Conservation (phyloP, 2,113 vertebrate genomes). For the Hassar affinis region DNA sequence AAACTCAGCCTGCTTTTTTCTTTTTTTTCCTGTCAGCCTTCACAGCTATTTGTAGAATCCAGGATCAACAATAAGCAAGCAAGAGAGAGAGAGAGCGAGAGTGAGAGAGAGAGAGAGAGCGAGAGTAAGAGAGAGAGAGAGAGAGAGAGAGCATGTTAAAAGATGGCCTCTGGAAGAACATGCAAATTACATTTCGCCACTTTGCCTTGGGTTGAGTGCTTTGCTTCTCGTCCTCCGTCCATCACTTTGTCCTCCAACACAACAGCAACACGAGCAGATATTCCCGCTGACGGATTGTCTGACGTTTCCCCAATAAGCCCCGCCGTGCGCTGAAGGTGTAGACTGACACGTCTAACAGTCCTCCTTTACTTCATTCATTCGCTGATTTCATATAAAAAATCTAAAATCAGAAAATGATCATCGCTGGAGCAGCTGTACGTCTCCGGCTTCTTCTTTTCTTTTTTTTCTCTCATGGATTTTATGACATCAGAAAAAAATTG, state of each 20-base stretch:
- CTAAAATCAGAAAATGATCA: too few relatives aligned
- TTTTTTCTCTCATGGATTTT: too few relatives aligned
- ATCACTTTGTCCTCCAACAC: not conserved
- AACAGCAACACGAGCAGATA: not conserved
- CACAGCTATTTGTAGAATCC: constrained; percentile 39
- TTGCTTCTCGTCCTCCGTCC: not conserved
- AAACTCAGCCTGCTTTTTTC: constrained; percentile 62
- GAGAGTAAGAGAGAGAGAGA: too few relatives aligned
- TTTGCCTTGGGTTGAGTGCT: constrained; percentile 1
- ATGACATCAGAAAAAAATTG: too few relatives aligned
- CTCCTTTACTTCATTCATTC: too few relatives aligned
- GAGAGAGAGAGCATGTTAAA: not conserved
- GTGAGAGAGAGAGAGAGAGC: not conserved
- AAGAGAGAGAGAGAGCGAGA: constrained; percentile 7
- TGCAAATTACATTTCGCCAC: constrained; percentile 15
- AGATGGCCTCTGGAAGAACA: constrained; percentile 3
- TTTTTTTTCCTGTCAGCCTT: constrained; percentile 44
- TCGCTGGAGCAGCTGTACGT: too few relatives aligned
- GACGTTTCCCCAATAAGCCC: not conserved
- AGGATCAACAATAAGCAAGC: not conserved
- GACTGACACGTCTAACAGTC: too few relatives aligned
- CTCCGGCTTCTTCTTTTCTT: too few relatives aligned
- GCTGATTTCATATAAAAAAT: too few relatives aligned
- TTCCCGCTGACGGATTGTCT: not conserved
- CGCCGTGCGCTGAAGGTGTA: too few relatives aligned